phyloP scores from a whole-genome alignment of 2,888 invertebrate genomes.

The Rhagonycha fulva region DNA sequence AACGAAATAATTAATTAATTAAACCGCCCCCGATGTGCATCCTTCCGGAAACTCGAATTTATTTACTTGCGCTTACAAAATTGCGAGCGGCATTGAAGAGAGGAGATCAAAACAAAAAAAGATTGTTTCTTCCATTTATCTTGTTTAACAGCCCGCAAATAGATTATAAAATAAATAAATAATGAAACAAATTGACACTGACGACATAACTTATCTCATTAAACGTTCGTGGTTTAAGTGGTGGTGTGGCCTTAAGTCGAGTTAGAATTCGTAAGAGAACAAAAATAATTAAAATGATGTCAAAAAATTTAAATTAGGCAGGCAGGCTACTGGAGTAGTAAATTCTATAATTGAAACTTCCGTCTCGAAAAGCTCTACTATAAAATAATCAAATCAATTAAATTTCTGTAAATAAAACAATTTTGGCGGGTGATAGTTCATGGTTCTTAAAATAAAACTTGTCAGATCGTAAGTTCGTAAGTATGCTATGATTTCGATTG shows the following conservation, averaged over 20 bases:
- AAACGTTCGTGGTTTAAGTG: not conserved
- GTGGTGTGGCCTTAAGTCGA: not conserved
- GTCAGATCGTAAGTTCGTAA: not conserved
- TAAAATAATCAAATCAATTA: constrained; percentile 1
- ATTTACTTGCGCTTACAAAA: constrained; percentile 1
- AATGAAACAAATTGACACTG: not conserved
- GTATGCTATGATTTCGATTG: not conserved
- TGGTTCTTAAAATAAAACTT: not conserved
- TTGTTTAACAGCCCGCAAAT: not conserved
- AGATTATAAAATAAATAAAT: not conserved
- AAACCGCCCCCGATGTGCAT: constrained; percentile 7
- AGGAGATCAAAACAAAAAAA: not conserved
- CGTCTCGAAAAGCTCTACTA: constrained; percentile 8
- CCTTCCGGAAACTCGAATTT: not conserved
- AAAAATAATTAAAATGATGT: not conserved
- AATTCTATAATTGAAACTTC: constrained; percentile 15
- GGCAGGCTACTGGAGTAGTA: not conserved
- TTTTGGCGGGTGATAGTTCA: not conserved
- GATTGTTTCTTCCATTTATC: not conserved
- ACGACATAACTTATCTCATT: not conserved
- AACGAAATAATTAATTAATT: constrained; percentile 3
- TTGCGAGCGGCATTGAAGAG: not conserved
- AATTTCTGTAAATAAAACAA: not conserved
- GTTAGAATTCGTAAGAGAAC: not conserved
- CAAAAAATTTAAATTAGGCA: not conserved